Evolutionary conservation across 2,888 invertebrate species (phyloP).

Genomic region (Mesorhabditis sp.): DNA sequence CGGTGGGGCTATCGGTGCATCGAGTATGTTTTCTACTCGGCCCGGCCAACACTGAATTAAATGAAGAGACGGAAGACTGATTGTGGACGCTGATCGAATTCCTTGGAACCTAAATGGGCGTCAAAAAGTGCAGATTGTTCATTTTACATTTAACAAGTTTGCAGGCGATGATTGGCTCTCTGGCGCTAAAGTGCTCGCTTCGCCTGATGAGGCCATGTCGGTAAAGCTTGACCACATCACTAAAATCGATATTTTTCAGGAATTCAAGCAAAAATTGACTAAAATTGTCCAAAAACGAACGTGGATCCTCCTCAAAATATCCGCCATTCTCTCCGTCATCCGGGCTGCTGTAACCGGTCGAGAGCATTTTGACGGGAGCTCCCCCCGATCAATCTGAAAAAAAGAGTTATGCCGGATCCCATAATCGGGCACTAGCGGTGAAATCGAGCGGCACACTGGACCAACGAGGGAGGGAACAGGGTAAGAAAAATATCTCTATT

Average conservation of each 20-base stretch:
- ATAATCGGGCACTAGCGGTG: no score
- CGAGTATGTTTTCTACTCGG: not conserved
- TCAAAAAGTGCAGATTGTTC: not conserved
- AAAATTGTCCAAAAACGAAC: not conserved
- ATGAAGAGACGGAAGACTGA: not conserved
- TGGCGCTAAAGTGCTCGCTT: not conserved
- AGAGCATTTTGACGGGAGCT: not conserved
- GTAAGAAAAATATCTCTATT: no score
- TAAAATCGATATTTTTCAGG: not conserved
- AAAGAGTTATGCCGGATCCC: no score
- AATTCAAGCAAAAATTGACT: no score
- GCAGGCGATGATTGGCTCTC: not conserved
- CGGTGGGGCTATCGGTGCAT: not conserved
- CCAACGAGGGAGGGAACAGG: no score
- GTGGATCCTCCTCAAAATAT: not conserved
- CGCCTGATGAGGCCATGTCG: not conserved
- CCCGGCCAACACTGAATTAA: constrained; percentile 2
- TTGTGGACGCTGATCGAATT: constrained; percentile 6
- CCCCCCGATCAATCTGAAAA: no score
- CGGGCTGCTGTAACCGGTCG: constrained; percentile 5
- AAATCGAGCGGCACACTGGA: no score
- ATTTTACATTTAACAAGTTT: not conserved
- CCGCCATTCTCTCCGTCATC: not conserved
- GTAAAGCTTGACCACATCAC: constrained; percentile 6
- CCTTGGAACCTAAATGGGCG: not conserved